Evolutionary conservation across 1,140 invertebrate species (phyloP).

Genomic region (Drosophila chauvacae): DNA sequence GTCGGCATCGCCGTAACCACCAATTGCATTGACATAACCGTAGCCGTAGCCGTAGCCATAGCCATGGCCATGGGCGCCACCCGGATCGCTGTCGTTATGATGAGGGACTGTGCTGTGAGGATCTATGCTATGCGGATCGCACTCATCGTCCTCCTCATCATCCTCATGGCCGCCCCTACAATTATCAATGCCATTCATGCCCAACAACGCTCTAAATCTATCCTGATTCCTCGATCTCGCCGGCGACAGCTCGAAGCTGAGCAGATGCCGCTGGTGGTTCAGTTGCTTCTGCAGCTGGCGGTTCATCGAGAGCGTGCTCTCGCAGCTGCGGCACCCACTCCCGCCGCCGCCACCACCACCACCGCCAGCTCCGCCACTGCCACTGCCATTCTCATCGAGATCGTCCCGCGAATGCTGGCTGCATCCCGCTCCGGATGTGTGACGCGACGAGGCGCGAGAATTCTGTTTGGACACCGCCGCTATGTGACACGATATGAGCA

Average conservation of each 20-base stretch:
- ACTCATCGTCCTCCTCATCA: slow-evolving; percentile 66
- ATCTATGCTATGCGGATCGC: slow-evolving; percentile 83
- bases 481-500: slow-evolving; percentile 94
- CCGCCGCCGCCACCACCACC: slow-evolving; percentile 37
- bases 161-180: slow-evolving; percentile 58
- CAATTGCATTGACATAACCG: slow-evolving; percentile 30
- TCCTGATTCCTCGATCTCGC: slow-evolving; percentile 83
- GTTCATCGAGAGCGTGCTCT: slow-evolving; percentile 82
- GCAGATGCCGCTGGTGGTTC: slow-evolving; percentile 83
- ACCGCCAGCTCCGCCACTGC: slow-evolving; percentile 24
- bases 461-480: slow-evolving; percentile 85
- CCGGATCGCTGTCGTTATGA: slow-evolving; percentile 29
- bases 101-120: slow-evolving; percentile 46
- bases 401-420: slow-evolving; percentile 82
- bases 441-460: slow-evolving; percentile 75
- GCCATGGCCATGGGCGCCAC: slow-evolving; percentile 19
- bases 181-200: slow-evolving; percentile 84
- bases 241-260: slow-evolving; percentile 83
- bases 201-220: slow-evolving; percentile 84
- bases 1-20: slow-evolving; percentile 55
- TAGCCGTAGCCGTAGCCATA: slow-evolving; percentile 14
- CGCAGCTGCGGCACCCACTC: slow-evolving; percentile 80
- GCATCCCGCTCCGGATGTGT: slow-evolving; percentile 81
- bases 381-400: slow-evolving; percentile 69
- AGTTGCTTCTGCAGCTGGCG: slow-evolving; percentile 84